A percentile compares a stretch with the other conserved stretches of the same genome.
phyloP scores from a whole-genome alignment of 2,113 vertebrate genomes.

The Penelope pileata region DNA sequence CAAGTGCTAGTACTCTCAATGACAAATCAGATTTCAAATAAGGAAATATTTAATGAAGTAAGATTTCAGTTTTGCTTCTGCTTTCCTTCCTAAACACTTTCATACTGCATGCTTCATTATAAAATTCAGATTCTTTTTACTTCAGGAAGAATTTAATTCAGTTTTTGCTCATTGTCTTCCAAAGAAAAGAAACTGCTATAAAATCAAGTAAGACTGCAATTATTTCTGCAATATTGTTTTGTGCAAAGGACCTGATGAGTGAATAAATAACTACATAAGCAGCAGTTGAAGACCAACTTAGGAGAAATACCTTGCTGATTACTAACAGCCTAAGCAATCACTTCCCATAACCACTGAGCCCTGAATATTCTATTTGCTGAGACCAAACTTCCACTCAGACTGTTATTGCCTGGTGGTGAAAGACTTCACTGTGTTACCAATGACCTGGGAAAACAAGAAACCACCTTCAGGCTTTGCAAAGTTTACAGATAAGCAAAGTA shows the following conservation, averaged over 20 bases:
- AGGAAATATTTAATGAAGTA: background rate
- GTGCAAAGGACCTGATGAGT: background rate
- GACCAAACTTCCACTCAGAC: background rate
- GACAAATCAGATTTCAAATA: background rate
- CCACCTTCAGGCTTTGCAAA: background rate
- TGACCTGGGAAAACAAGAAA: rapidly evolving
- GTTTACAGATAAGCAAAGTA: background rate
- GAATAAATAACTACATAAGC: background rate
- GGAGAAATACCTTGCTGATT: background rate
- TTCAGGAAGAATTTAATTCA: background rate
- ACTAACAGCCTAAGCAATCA: background rate
- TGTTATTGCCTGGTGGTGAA: background rate
- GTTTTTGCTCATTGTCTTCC: background rate
- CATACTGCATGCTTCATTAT: background rate
- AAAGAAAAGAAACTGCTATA: background rate
- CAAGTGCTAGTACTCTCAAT: background rate
- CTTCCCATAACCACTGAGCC: background rate
- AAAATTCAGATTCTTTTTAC: background rate
- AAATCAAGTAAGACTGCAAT: background rate
- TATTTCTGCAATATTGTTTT: background rate
- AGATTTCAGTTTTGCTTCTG: background rate
- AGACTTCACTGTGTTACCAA: background rate
- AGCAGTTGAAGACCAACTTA: background rate
- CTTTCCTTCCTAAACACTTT: background rate
- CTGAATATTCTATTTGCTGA: background rate